Evolutionary conservation across 1,140 invertebrate species (phyloP), one percentile per base, ranked within the genome.

Genomic region (Tribolium madens): DNA sequence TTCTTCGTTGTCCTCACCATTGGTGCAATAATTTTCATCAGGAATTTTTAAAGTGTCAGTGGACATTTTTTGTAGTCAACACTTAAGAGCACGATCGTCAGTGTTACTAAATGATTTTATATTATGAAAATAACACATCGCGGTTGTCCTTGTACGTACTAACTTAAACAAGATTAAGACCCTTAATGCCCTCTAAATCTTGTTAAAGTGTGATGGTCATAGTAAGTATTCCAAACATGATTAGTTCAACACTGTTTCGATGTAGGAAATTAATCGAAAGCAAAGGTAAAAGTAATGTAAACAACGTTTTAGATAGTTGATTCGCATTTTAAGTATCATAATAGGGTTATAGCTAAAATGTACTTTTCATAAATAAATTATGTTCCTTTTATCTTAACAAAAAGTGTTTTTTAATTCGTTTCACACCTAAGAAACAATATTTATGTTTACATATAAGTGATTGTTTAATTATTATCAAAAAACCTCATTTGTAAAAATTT

Each of bases 121-220:
- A 47, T 46, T 46, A 47, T 47, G 21, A 71, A 71, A 71, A 21
- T 9, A 21, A 12, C 68, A 71, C 36, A 71, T 57, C 26, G 14
- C 48, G 9, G 50, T 53, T 74, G 72, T 74, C 72, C 72, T 74
- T 74, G 72, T 33, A 42, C 72, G 12, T 31, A 31, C 13, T 36
- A 75, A 75, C 53, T 68, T 46, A 75, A 75, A 75, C 42, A 46
- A 64, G 73, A 75, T 75, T 57, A 75, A 57, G 12, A 53, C 73
- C 57, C 57, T 60, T 75, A 75, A 75, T 60, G 12, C 42, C 42
- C 18, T 72, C 50, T 64, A 64, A 75, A 75, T 75, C 73, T 75
- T 75, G 73, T 75, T 75, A 75, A 46, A 74, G 52, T 52, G 50
- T 72, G 50, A 72, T 31, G 57, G 50, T 72, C 50, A 48, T 72